phyloP scores from a whole-genome alignment of 2,113 vertebrate species.

The Dendropsophus ebraccatus region DNA sequence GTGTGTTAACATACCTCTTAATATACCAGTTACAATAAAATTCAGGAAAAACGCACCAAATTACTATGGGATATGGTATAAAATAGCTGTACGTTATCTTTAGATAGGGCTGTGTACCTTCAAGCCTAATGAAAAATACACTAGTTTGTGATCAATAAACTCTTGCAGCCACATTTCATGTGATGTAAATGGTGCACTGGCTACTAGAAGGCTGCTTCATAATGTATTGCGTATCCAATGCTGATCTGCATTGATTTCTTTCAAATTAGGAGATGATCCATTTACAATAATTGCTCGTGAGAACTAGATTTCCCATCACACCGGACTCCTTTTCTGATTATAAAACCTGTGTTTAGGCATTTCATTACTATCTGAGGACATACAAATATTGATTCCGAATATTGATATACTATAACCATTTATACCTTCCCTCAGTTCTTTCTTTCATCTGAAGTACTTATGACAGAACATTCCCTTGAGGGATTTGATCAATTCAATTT shows the following conservation, averaged over 20 bases:
- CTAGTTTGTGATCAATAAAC: background rate
- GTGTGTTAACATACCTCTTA: no score
- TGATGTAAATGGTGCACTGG: background rate
- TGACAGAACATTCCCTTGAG: background rate
- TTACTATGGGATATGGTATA: background rate
- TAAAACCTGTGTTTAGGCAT: background rate
- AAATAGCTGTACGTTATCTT: background rate
- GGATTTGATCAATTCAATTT: constrained; percentile 25
- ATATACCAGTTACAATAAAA: background rate
- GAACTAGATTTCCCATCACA: constrained; percentile 1
- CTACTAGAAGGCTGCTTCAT: background rate
- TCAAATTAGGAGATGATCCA: constrained; percentile 24
- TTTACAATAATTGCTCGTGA: background rate
- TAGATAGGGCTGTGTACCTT: background rate
- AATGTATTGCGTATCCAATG: background rate
- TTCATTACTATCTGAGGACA: background rate
- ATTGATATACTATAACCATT: constrained; percentile 32
- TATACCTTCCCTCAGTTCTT: constrained; percentile 11
- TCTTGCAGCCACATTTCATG: background rate
- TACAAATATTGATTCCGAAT: constrained; percentile 42
- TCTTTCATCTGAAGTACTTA: background rate
- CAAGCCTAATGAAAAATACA: background rate
- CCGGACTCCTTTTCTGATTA: background rate
- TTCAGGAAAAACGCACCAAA: background rate
- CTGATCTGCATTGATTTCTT: constrained; percentile 4